phyloP scores from a whole-genome alignment of 2,888 invertebrate species.

The Elaeidobius kamerunicus region DNA sequence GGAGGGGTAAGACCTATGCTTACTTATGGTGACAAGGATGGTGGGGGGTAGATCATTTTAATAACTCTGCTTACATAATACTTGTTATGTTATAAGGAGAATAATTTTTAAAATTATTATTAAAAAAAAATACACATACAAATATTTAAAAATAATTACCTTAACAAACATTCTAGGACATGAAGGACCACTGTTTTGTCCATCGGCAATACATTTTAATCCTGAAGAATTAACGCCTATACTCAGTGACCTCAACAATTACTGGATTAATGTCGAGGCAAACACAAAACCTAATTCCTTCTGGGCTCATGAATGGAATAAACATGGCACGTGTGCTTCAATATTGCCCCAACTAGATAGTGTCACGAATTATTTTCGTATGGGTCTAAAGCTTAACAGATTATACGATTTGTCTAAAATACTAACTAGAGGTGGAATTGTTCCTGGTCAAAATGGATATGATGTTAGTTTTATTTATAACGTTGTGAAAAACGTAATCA shows the following conservation, averaged over 20 bases:
- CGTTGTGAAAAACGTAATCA: slow-evolving; percentile 55
- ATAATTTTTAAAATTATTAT: too few species aligned
- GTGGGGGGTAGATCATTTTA: too few species aligned
- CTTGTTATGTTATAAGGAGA: too few species aligned
- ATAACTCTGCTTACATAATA: too few species aligned
- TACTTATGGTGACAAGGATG: too few species aligned
- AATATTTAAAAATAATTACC: too few species aligned
- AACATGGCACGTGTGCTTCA: slow-evolving; percentile 79
- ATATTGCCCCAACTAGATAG: slow-evolving; percentile 55
- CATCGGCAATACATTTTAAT: slow-evolving; percentile 65
- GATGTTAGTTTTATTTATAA: slow-evolving; percentile 52
- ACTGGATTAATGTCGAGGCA: slow-evolving; percentile 73
- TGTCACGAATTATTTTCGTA: slow-evolving; percentile 65
- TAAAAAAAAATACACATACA: too few species aligned
- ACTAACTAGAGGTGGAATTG: slow-evolving; percentile 55
- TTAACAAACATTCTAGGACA: slow-evolving; percentile 51
- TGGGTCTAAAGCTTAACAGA: slow-evolving; percentile 54
- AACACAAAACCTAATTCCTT: slow-evolving; percentile 54
- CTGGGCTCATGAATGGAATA: slow-evolving; percentile 81
- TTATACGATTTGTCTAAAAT: slow-evolving; percentile 61
- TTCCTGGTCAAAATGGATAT: slow-evolving; percentile 54
- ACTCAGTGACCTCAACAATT: slow-evolving; percentile 43
- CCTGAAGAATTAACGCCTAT: slow-evolving; percentile 58
- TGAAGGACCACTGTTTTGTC: slow-evolving; percentile 69
- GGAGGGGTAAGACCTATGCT: too few species aligned